Evolutionary conservation across 2,113 vertebrate species (phyloP).

Genomic region (Boulengeromyrus knoepffleri): DNA sequence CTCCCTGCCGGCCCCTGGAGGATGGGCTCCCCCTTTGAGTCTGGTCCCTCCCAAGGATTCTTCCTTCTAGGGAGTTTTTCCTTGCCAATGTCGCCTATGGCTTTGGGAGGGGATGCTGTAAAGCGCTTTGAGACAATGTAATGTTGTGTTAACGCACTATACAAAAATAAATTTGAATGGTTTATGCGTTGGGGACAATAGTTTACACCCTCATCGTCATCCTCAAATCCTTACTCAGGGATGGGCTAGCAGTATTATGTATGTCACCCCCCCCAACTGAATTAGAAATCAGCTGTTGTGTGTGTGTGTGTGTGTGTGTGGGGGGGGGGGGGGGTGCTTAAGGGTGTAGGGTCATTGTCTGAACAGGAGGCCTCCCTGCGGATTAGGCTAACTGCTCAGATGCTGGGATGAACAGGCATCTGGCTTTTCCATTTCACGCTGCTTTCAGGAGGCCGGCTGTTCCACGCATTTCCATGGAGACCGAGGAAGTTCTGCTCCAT

Average conservation of each 20-base stretch:
- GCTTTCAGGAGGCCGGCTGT: constrained; percentile 45
- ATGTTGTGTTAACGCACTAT: too few species aligned
- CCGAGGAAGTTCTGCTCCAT: constrained; percentile 69
- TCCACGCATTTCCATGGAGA: constrained; percentile 69
- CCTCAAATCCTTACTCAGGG: neutral
- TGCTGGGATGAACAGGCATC: constrained; percentile 45
- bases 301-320: constrained; percentile 34
- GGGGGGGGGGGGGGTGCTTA: neutral
- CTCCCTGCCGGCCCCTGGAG: too few species aligned
- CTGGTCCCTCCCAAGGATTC: too few species aligned
- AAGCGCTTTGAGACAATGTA: too few species aligned
- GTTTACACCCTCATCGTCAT: neutral
- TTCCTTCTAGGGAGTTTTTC: too few species aligned
- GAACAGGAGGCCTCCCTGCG: constrained; percentile 47
- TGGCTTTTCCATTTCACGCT: constrained; percentile 48
- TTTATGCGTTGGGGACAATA: neutral
- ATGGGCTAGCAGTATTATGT: constrained; percentile 33
- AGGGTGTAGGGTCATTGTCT: constrained; percentile 54
- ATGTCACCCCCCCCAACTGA: constrained; percentile 42
- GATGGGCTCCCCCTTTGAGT: too few species aligned
- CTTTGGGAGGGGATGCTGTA: too few species aligned
- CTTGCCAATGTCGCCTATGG: too few species aligned
- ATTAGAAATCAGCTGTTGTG: constrained; percentile 69
- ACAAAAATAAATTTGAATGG: neutral
- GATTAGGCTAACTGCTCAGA: constrained; percentile 54